Conservation (phyloP, 1,140 invertebrate genomes). For the Arion vulgaris region DNA sequence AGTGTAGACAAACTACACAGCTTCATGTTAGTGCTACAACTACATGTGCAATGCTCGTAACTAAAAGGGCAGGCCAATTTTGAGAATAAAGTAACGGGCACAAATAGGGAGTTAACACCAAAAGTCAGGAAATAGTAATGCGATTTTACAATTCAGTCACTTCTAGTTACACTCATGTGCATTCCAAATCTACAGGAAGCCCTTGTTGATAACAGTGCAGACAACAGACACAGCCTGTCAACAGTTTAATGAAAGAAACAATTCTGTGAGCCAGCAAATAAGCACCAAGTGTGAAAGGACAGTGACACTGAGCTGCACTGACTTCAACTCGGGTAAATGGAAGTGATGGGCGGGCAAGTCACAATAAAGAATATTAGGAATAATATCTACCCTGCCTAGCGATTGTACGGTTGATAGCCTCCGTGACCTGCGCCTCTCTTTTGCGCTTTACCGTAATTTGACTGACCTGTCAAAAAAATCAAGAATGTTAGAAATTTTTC, state of each 20-base stretch:
- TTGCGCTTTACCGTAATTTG: constrained; percentile 49
- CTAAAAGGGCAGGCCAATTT: background rate
- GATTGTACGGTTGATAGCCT: constrained; percentile 53
- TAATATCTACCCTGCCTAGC: constrained; percentile 40
- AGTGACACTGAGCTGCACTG: background rate
- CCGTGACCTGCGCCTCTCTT: constrained; percentile 50
- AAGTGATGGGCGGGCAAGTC: background rate
- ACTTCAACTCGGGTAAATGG: background rate
- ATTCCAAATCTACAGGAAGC: background rate
- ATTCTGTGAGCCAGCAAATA: background rate
- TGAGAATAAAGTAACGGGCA: background rate
- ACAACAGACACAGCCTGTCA: background rate
- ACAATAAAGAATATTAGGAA: constrained; percentile 32
- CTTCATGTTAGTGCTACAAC: background rate
- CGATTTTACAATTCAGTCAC: background rate
- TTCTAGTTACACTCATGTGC: background rate
- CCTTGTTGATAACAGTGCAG: constrained; percentile 5
- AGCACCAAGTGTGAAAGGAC: background rate
- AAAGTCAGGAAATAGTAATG: background rate
- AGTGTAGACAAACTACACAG: constrained; percentile 1
- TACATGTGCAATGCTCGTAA: background rate
- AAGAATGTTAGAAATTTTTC: constrained; percentile 10
- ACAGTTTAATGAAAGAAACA: background rate
- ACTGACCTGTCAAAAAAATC: constrained; percentile 45
- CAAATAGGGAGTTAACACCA: background rate